Evolutionary conservation across 2,888 invertebrate species (phyloP).

Genomic region (Argyresthia albistria): DNA sequence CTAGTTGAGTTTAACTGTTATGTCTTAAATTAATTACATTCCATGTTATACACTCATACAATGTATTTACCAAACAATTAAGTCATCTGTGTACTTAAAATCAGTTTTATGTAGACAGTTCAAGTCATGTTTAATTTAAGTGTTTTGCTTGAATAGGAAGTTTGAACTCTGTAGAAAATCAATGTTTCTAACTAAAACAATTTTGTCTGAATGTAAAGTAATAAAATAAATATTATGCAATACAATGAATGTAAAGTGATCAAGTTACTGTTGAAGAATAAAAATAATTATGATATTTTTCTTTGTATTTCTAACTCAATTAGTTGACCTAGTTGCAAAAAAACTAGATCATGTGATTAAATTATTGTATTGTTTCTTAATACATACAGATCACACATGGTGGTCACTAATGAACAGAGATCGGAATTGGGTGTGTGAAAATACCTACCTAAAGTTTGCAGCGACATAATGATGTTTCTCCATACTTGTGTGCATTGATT

Average conservation of each 20-base stretch:
- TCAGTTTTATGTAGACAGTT: not conserved
- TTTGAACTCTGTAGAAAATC: slow-evolving; percentile 1
- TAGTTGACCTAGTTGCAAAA: not conserved
- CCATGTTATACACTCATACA: slow-evolving; percentile 30
- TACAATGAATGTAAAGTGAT: not conserved
- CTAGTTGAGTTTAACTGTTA: not conserved
- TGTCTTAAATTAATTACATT: slow-evolving; percentile 25
- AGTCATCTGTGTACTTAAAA: slow-evolving; percentile 8
- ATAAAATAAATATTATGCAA: not conserved
- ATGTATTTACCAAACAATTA: slow-evolving; percentile 12
- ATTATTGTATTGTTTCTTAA: not conserved
- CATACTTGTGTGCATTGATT: no score
- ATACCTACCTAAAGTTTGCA: no score
- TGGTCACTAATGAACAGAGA: not conserved
- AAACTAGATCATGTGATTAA: not conserved
- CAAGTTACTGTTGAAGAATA: slow-evolving; percentile 34
- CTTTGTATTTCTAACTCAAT: slow-evolving; percentile 11
- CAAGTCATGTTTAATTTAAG: no score
- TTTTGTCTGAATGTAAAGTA: slow-evolving; percentile 2
- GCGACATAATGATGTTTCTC: no score
- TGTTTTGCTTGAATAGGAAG: not conserved
- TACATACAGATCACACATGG: slow-evolving; percentile 6
- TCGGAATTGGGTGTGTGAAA: no score
- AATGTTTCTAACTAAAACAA: slow-evolving; percentile 1
- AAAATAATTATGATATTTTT: slow-evolving; percentile 27